These are phyloP conservation scores for Amphibalanus amphitrite DNA, from an alignment of 1,140 invertebrate species.

Conservation along the genomic window DNA sequence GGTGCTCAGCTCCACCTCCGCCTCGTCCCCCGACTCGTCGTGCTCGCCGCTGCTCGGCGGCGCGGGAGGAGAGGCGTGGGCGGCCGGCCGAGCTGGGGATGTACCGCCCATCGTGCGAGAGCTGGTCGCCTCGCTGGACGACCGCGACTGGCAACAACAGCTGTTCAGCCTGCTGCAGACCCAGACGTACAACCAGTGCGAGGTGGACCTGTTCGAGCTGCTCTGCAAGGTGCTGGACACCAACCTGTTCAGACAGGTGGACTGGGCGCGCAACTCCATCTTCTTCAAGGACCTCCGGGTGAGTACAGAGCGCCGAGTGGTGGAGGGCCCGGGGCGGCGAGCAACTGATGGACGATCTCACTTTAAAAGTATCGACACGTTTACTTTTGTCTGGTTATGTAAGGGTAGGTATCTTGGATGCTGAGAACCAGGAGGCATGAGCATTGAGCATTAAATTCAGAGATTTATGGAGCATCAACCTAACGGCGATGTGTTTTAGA, in stretches of 20 bases:
- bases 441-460: no score
- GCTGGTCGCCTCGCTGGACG: constrained; percentile 75
- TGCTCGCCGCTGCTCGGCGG: constrained; percentile 29
- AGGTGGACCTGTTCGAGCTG: constrained; percentile 90
- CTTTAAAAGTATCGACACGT: no score
- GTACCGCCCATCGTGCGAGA: constrained; percentile 69
- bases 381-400: no score
- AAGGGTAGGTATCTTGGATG: no score
- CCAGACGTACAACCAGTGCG: constrained; percentile 93
- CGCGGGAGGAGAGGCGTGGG: constrained; percentile 5
- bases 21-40: constrained; percentile 74
- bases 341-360: no score
- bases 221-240: constrained; percentile 98
- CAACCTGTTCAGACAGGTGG: constrained; percentile 93
- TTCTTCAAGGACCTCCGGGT: constrained; percentile 99
- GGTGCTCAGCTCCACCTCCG: constrained; percentile 68
- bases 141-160: constrained; percentile 85
- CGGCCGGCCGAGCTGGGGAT: constrained; percentile 18
- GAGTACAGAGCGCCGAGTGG: constrained; percentile 26
- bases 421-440: no score
- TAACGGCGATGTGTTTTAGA: no score
- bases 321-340: no score
- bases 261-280: constrained; percentile 92
- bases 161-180: constrained; percentile 75
- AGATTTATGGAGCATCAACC: no score